Evolutionary conservation across 2,113 vertebrate species (phyloP).

Genomic region (Mus musculus): DNA sequence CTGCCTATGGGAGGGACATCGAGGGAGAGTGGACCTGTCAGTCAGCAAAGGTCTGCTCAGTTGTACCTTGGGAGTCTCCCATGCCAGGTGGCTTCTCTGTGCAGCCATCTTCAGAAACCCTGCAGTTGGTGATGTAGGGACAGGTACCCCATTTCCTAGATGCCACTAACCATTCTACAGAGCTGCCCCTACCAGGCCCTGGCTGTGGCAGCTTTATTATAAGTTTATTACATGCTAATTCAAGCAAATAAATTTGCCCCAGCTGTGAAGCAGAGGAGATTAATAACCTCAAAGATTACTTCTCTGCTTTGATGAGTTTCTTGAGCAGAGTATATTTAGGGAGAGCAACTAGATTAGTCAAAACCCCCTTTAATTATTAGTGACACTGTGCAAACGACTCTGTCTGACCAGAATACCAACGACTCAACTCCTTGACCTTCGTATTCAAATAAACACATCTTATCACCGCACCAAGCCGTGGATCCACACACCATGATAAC

Average conservation of each 20-base stretch:
- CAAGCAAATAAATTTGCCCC: constrained; percentile 92
- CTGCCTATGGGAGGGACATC: not conserved
- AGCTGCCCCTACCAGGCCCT: constrained; percentile 77
- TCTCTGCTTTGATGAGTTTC: constrained; percentile 91
- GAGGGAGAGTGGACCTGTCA: not conserved
- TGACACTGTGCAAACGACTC: constrained; percentile 92
- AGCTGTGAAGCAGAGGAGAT: constrained; percentile 91
- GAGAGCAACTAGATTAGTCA: constrained; percentile 90
- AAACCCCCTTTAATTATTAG: constrained; percentile 93
- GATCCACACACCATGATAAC: constrained; percentile 78
- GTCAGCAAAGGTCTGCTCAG: not conserved
- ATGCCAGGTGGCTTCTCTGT: not conserved
- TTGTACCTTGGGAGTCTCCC: not conserved
- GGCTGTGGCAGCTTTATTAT: constrained; percentile 87
- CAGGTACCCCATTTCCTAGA: constrained; percentile 66
- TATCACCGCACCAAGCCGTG: constrained; percentile 80
- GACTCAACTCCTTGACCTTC: constrained; percentile 91
- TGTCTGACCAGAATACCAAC: constrained; percentile 90
- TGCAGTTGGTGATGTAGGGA: not conserved
- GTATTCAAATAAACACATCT: constrained; percentile 90
- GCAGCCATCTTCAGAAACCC: not conserved
- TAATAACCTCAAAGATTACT: constrained; percentile 92
- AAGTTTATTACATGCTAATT: constrained; percentile 92
- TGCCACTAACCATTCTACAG: constrained; percentile 82
- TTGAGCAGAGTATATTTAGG: constrained; percentile 91